A percentile compares a stretch with the other conserved stretches of the same genome.
phyloP scores from a whole-genome alignment of 2,113 vertebrate genomes.

The Bettongia penicillata region DNA sequence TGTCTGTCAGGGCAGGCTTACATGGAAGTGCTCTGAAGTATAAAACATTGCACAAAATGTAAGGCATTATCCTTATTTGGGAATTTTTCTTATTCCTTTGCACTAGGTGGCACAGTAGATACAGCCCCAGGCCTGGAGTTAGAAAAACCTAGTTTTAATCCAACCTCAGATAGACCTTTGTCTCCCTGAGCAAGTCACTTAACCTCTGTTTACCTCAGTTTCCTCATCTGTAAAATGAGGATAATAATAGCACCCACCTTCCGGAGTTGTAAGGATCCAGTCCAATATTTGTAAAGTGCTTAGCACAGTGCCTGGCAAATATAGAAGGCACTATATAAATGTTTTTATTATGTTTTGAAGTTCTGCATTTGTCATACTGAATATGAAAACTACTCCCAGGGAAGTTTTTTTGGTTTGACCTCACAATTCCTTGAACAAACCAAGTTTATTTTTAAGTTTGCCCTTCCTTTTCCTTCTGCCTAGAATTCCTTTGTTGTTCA shows the following conservation, averaged over 20 bases:
- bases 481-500: too few species aligned
- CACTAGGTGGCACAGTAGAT: neutral
- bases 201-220: neutral
- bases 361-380: neutral
- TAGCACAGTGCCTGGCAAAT: neutral
- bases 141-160: neutral
- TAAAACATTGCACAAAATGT: neutral
- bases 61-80: neutral
- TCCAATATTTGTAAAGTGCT: neutral
- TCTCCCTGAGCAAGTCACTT: neutral
- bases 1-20: neutral
- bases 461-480: neutral
- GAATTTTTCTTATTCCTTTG: neutral
- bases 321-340: too few species aligned
- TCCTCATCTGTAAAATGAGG: neutral
- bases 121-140: neutral
- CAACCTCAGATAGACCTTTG: neutral
- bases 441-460: neutral
- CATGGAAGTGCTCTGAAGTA: neutral
- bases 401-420: neutral
- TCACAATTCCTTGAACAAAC: neutral
- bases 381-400: neutral
- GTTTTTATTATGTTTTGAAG: neutral
- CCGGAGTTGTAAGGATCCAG: neutral
- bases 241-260: neutral